phyloP scores from a whole-genome alignment of 1,140 invertebrate genomes.

The Ceratina calcarata region DNA sequence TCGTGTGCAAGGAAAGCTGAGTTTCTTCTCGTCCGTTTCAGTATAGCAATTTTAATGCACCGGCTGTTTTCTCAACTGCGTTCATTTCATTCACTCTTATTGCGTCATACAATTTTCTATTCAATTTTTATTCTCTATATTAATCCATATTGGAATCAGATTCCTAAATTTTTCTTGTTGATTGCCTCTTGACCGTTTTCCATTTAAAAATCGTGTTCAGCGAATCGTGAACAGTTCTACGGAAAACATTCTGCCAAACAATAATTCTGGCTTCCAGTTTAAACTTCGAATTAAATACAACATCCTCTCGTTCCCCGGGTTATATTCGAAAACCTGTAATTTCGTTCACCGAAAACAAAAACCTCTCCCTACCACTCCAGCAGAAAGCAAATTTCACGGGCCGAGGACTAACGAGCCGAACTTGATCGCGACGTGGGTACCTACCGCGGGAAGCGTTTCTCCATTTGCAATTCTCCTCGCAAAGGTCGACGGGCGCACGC shows the following conservation, averaged over 20 bases:
- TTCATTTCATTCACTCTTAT: no score
- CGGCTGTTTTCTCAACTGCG: no score
- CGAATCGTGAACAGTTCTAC: neutral
- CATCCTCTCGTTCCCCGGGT: no score
- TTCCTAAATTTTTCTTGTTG: no score
- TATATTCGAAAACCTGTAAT: neutral
- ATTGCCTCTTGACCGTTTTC: no score
- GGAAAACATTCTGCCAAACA: neutral
- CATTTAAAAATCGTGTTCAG: no score
- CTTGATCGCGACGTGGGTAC: neutral
- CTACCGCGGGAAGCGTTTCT: neutral
- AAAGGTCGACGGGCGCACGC: neutral
- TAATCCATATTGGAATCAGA: no score
- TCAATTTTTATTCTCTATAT: no score
- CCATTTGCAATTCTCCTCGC: neutral
- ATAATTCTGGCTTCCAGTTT: neutral
- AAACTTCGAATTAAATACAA: neutral
- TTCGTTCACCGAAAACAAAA: neutral
- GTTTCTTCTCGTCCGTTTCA: no score
- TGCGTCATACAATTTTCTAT: no score
- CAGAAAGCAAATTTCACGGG: constrained; percentile 8
- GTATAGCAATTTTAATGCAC: no score
- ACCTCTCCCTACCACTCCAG: neutral
- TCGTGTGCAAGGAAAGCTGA: no score
- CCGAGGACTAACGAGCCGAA: neutral